phyloP scores from a whole-genome alignment of 2,888 invertebrate genomes.

The Cephalotes varians region DNA sequence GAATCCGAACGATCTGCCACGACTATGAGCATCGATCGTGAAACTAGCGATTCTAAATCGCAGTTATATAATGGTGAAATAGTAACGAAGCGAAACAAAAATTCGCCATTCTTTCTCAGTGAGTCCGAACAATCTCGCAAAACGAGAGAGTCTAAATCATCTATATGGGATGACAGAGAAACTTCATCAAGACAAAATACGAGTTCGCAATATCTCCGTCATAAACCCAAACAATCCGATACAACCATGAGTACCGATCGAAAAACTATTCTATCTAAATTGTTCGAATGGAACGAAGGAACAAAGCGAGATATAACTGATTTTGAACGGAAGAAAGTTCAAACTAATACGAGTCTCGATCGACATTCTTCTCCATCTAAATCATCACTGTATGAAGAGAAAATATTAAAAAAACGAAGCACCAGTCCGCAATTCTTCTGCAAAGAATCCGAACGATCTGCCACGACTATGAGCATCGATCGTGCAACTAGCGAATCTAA shows the following conservation, averaged over 20 bases:
- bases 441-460: constrained; percentile 35
- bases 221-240: constrained; percentile 1
- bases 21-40: neutral
- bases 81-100: neutral
- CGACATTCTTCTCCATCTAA: neutral
- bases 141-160: constrained; percentile 6
- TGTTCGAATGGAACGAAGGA: neutral
- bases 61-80: constrained; percentile 26
- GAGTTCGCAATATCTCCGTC: neutral
- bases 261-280: neutral
- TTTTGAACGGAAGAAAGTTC: neutral
- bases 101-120: constrained; percentile 3
- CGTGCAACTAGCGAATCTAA: neutral
- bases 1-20: constrained; percentile 38
- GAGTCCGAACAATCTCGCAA: constrained; percentile 3
- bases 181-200: neutral
- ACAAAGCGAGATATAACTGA: neutral
- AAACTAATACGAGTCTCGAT: neutral
- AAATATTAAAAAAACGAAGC: neutral
- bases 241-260: neutral
- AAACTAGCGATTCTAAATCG: neutral
- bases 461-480: neutral
- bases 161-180: neutral
- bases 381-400: neutral
- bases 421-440: constrained; percentile 46